Base-by-base conservation (phyloP, 2,797 vertebrate genomes). In the Melanotaenia nigrans region DNA sequence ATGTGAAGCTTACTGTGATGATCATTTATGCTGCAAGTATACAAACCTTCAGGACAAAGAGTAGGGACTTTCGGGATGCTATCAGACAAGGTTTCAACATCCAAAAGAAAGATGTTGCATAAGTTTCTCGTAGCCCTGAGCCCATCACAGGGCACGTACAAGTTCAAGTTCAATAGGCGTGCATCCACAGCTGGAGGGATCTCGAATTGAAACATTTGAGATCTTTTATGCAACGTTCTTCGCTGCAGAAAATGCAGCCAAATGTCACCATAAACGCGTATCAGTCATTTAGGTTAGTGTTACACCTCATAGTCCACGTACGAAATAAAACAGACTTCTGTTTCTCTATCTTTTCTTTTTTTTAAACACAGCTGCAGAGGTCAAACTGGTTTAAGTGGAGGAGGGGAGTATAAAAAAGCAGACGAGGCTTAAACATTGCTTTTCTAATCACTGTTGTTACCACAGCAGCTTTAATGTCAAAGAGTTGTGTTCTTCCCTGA, bases 401-500 rank as follows among this genome's bases (percentile, higher is more conserved):
- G 72, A 71, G 47, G 53, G 75, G 7, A 35, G 61, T 73, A 79
- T 70, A 0, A 30, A 61, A 51, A 68, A 81, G 68, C 73, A 83
- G 75, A 85, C 75, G 77, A 90, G 78, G 83, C 77, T 42, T 71
- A 71, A 56, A 77, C 73, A 71, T 89, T 79, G 81, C 38, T 80
- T 68, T 74, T 86, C 75, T 35, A 56, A 68, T 56, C 71, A 53
- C 71, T 60, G 28, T 47, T 66, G 56, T 69, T 83, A 75, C 84
- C 84, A 86, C 81, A 72, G 77, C 83, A 85, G 79, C 85, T 86
- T 89, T 77, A 75, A 85, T 77, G 84, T 85, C 68, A 67, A 78
- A 89, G 73, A 86, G 64, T 69, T 71, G 78, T 73, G 63, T 79
- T 88, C 87, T 84, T 94, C 92, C 90, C 90, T 92, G 90, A 92